phyloP scores from a whole-genome alignment of 2,113 vertebrate species.

The Ceuthmochares aereus region DNA sequence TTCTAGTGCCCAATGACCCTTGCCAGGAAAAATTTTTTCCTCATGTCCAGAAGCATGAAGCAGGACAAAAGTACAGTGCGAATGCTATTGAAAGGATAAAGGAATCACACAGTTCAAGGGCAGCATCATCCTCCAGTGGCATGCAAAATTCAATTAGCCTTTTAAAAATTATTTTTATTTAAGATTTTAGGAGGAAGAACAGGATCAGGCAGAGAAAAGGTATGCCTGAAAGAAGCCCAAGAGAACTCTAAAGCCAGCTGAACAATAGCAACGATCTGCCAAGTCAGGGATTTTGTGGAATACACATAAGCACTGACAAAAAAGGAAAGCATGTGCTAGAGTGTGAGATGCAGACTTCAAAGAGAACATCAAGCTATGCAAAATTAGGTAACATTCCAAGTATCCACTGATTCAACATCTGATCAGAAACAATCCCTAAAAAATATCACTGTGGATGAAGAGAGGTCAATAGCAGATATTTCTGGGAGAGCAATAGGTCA shows the following conservation, averaged over 20 bases:
- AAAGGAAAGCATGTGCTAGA: not conserved
- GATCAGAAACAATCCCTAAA: not conserved
- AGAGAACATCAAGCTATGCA: rapidly evolving
- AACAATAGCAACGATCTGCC: not conserved
- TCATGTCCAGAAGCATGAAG: not conserved
- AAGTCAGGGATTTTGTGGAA: not conserved
- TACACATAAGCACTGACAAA: not conserved
- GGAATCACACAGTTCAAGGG: not conserved
- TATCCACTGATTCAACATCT: not conserved
- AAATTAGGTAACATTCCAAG: not conserved
- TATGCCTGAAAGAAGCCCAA: not conserved
- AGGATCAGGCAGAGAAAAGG: not conserved
- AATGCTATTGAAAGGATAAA: not conserved
- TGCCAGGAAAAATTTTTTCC: too few relatives aligned
- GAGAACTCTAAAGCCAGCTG: not conserved
- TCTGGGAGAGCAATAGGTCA: not conserved
- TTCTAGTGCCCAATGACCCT: too few relatives aligned
- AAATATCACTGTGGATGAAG: not conserved
- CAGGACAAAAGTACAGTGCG: rapidly evolving
- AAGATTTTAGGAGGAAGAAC: not conserved
- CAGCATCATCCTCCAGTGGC: not conserved
- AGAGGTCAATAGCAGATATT: not conserved
- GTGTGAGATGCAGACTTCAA: not conserved
- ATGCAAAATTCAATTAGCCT: not conserved
- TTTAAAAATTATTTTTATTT: not conserved